Conservation (phyloP, 2,888 invertebrate species). For the Scaptomyza caliginosa region DNA sequence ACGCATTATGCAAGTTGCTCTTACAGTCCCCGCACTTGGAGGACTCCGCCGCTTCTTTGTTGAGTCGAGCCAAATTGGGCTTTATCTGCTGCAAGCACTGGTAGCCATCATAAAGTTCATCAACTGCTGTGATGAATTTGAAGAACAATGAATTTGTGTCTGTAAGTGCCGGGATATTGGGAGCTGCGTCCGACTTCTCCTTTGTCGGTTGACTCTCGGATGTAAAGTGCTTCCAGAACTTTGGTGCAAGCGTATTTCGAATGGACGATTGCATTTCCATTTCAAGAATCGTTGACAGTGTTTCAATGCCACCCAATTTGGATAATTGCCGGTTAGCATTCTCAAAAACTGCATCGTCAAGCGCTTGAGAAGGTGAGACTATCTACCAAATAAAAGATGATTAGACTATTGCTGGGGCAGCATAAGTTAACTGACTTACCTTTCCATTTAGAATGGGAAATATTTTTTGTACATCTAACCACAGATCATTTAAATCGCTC, state of each 20-base stretch:
- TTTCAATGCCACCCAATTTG: constrained; percentile 35
- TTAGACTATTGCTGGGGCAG: background rate
- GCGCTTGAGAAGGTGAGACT: constrained; percentile 7
- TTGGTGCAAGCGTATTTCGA: constrained; percentile 77
- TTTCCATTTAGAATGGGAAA: constrained; percentile 78
- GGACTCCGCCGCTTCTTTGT: constrained; percentile 15
- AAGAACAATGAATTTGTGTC: constrained; percentile 65
- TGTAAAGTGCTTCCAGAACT: constrained; percentile 81
- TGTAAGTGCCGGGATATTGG: constrained; percentile 44
- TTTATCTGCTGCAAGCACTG: constrained; percentile 63
- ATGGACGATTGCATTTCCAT: constrained; percentile 76
- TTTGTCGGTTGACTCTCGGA: constrained; percentile 17
- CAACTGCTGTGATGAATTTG: constrained; percentile 79
- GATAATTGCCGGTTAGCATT: constrained; percentile 44
- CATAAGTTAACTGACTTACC: constrained; percentile 41
- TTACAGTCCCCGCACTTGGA: constrained; percentile 85
- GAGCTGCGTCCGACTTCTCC: constrained; percentile 21
- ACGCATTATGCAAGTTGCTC: constrained; percentile 60
- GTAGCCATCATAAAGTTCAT: constrained; percentile 75
- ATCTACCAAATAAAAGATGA: constrained; percentile 2
- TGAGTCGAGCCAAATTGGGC: constrained; percentile 59
- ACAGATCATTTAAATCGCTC: constrained; percentile 70
- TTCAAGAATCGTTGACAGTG: constrained; percentile 70
- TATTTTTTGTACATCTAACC: constrained; percentile 69
- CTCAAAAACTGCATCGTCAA: constrained; percentile 39